Base-by-base conservation (phyloP, 1,140 invertebrate species). In the Lepidurus couesii region DNA sequence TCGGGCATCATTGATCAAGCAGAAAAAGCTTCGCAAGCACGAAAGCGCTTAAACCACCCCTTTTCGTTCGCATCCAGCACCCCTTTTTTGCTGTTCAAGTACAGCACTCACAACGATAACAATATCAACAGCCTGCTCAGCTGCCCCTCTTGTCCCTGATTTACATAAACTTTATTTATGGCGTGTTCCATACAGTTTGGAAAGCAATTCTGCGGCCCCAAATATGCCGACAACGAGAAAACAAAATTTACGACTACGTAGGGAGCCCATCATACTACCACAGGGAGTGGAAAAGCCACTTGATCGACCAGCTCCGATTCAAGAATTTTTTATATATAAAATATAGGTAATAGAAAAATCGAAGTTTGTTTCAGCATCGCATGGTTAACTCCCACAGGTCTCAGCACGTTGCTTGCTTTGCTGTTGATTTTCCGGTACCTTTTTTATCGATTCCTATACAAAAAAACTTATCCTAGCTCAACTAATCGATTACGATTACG, bases 91-190 rank as follows among this genome's bases (percentile, higher is more conserved):
- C 53, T 65, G n/a, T 16, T 65, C 53, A 65, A 65, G 53, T 65
- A 21, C 1, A 2, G 21, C 53, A 16, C 16, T n/a, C 16, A 65
- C 21, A 65, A 65, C 53, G 21, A 65, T 65, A 65, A 21, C 13
- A 13, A 65, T 65, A 65, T 65, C 53, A 65, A 65, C 53, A 65
- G 53, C 53, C 21, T 21, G 53, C 6, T 21, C 53, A 65, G 53
- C 21, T 65, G 53, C n/a, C 21, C 8, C 21, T 65, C 53, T 65
- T 13, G 16, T 65, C 53, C 53, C 53, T 65, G 53, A 13, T 65
- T 65, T 65, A 21, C 53, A 65, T 65, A 65, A 65, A n/a, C 53
- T 65, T 65, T 65, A 65, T 65, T 65, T 65, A 65, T 65, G 53
- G 21, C 53, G 9, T 65, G 53, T 65, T 65, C 13, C 53, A 13